These are phyloP conservation scores for Erythrocercus mccallii DNA, from an alignment of 2,113 vertebrate species.

Conservation along the genomic window DNA sequence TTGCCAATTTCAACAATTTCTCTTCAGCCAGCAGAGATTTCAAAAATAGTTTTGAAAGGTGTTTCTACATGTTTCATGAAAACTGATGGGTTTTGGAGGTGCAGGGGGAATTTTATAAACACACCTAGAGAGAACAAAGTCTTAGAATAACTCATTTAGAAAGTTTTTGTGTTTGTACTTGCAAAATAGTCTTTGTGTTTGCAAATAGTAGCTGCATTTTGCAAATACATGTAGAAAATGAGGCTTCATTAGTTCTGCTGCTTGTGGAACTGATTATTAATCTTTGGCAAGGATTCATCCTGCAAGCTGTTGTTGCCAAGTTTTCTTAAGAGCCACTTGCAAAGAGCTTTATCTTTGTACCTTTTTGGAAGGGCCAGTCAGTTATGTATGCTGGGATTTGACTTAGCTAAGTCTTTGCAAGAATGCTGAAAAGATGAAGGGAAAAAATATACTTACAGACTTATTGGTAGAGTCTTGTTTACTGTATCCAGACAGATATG, in stretches of 20 bases:
- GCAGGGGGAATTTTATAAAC: not conserved
- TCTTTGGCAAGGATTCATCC: slow-evolving; percentile 22
- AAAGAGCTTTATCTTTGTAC: slow-evolving; percentile 17
- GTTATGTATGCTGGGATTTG: not conserved
- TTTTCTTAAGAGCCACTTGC: slow-evolving; percentile 17
- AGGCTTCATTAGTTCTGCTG: slow-evolving; percentile 9
- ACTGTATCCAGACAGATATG: not conserved
- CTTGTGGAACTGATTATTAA: slow-evolving; percentile 32
- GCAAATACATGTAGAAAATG: not conserved
- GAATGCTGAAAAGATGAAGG: not conserved
- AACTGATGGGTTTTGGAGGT: not conserved
- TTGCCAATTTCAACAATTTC: not conserved
- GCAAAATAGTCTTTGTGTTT: not conserved
- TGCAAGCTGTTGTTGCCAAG: not conserved
- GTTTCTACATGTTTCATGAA: not conserved
- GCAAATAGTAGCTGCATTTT: slow-evolving; percentile 4
- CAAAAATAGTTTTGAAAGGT: not conserved
- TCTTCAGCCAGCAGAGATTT: not conserved
- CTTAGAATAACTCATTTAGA: not conserved
- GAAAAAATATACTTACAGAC: not conserved
- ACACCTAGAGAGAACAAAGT: not conserved
- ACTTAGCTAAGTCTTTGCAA: slow-evolving; percentile 6
- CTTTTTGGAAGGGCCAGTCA: not conserved
- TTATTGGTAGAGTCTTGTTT: not conserved
- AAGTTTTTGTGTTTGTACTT: not conserved